These are phyloP conservation scores for Coracias cyanogaster DNA, from an alignment of 2,797 vertebrate species.

Conservation along the genomic window DNA sequence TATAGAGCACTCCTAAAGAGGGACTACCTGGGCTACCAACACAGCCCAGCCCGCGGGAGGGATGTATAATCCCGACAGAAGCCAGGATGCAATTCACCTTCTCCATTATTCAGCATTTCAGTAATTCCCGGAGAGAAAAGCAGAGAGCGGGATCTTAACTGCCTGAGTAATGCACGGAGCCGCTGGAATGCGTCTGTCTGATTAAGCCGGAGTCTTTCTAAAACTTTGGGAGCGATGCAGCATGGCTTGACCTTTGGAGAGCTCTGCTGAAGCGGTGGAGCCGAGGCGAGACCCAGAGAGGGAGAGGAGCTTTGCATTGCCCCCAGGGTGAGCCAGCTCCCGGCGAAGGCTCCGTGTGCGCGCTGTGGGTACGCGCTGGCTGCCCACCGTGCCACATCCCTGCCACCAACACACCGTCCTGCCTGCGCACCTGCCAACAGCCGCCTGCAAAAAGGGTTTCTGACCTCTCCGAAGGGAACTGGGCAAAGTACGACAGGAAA, in stretches of 20 bases:
- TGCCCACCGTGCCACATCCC: conserved; percentile 16
- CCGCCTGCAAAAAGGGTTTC: not conserved
- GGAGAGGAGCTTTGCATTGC: not conserved
- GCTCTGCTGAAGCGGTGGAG: not conserved
- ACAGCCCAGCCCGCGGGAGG: conserved; percentile 38
- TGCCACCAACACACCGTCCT: not conserved
- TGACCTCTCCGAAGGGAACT: not conserved
- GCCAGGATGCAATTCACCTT: not conserved
- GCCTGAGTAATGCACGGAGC: not conserved
- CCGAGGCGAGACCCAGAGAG: not conserved
- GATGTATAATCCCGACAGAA: not conserved
- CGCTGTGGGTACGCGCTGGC: not conserved
- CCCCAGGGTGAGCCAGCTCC: not conserved
- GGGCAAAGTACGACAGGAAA: conserved; percentile 29
- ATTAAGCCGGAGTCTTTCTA: not conserved
- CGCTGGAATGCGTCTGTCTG: not conserved
- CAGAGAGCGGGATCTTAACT: not conserved
- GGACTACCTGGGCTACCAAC: not conserved
- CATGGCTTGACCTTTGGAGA: not conserved
- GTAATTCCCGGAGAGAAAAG: not conserved
- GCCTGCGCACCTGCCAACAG: not conserved
- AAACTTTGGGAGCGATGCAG: conserved; percentile 19
- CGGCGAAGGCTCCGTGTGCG: not conserved
- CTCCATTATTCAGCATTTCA: conserved; percentile 35
- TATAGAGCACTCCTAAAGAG: not conserved